phyloP scores from a whole-genome alignment of 2,888 invertebrate species.

The Parnassius smintheus region DNA sequence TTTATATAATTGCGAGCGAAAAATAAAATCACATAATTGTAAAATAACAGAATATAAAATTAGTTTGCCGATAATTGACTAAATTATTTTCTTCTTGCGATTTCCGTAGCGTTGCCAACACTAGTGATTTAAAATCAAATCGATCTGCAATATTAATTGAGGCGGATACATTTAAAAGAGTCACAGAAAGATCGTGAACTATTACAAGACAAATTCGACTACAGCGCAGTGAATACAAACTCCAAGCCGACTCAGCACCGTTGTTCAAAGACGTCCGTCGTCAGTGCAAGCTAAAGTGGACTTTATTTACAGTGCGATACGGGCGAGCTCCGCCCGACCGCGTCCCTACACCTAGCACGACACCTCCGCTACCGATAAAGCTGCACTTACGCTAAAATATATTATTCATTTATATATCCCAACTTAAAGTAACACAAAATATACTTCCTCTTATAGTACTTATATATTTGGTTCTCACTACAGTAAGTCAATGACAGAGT shows the following conservation, averaged over 20 bases:
- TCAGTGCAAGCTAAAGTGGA: slow-evolving; percentile 1
- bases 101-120: background rate
- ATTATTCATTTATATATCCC: slow-evolving; percentile 30
- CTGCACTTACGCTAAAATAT: slow-evolving; percentile 23
- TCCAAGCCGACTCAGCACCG: slow-evolving; percentile 5
- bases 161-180: background rate
- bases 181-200: no score
- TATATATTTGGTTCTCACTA: slow-evolving; percentile 72
- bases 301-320: background rate
- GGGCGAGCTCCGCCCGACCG: background rate
- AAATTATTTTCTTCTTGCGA: background rate
- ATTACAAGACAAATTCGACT: background rate
- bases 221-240: background rate
- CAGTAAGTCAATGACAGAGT: slow-evolving; percentile 37
- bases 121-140: background rate
- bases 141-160: background rate
- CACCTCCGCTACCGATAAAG: slow-evolving; percentile 2
- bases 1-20: no score
- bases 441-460: slow-evolving; percentile 39
- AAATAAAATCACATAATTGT: no score
- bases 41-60: slow-evolving; percentile 2
- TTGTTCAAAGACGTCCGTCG: background rate
- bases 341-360: background rate
- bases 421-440: slow-evolving; percentile 36
- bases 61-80: slow-evolving; percentile 1